Base-by-base conservation (phyloP, 2,888 invertebrate genomes). In the Hololepta plana region DNA sequence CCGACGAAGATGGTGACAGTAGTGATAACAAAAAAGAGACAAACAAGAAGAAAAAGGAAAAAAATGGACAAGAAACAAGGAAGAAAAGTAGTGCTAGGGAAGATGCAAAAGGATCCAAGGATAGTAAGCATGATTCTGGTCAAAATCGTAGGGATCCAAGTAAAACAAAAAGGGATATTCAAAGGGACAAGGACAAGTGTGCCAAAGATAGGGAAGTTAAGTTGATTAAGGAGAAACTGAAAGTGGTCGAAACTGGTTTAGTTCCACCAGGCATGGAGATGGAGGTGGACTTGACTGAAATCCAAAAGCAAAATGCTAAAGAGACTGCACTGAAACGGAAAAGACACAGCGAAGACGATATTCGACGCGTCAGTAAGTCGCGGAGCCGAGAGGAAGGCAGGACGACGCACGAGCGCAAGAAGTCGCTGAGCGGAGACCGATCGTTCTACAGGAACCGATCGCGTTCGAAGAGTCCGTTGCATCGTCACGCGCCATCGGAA, bases 261-360 rank as follows among this genome's bases (percentile, higher is more conserved):
- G 51, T 57, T 4, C 57, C 57, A 6, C 57, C 58, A 8, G 58
- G 58, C 15, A 56, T 47, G 40, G 57, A 57, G 43, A 48, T 53
- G 42, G 58, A 58, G 31, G 41, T 46, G 3, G 49, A 51, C 34
- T 30, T 52, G 15, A 4, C 8, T 11, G 22, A 28, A 4, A 12
- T 19, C 12, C 14, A 28, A 10, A 6, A 6, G 6, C 8, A 8
- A 7, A 9, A 10, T 8, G 6, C 8, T 8, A 21, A 9, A 8
- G 9, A 8, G 8, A 10, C 6, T 10, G 6, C 6, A 8, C 10
- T 9, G 9, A 7, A 10, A 10, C 10, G 22, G 6, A 21, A 9
- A 21, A 8, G 8, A 8, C 8, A 10, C 6, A 10, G 22, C 6
- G n/a, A n/a, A n/a, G n/a, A n/a, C n/a, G n/a, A n/a, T n/a, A n/a